phyloP scores from a whole-genome alignment of 2,888 invertebrate species.

The Conchocele bisecta region DNA sequence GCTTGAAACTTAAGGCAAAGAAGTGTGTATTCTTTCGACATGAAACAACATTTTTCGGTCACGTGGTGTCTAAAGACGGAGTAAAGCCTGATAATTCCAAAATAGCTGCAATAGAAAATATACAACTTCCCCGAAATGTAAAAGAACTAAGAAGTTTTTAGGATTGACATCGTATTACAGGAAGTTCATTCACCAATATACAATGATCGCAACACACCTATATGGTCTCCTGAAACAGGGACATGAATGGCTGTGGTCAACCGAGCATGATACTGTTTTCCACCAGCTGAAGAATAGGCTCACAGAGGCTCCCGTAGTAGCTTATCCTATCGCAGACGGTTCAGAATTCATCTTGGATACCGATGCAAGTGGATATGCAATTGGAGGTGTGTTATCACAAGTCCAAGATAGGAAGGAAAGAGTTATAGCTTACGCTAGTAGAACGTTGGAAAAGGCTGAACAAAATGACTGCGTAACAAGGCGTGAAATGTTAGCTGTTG shows the following conservation, averaged over 20 bases:
- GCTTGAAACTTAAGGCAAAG: slow-evolving; percentile 43
- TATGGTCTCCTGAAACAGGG: slow-evolving; percentile 31
- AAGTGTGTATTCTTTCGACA: slow-evolving; percentile 42
- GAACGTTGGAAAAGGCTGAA: slow-evolving; percentile 28
- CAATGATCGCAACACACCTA: slow-evolving; percentile 19
- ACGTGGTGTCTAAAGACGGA: slow-evolving; percentile 41
- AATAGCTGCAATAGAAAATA: slow-evolving; percentile 19
- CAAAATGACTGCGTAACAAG: slow-evolving; percentile 48
- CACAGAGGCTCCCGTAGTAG: slow-evolving; percentile 30
- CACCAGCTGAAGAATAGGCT: slow-evolving; percentile 15
- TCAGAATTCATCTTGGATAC: slow-evolving; percentile 54
- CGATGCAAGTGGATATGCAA: slow-evolving; percentile 51
- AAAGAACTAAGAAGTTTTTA: slow-evolving; percentile 28
- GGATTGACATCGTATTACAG: slow-evolving; percentile 45
- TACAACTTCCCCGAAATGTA: slow-evolving; percentile 24
- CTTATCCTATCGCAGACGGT: slow-evolving; percentile 35
- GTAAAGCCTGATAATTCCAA: slow-evolving; percentile 34
- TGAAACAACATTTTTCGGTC: slow-evolving; percentile 41
- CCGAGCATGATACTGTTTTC: slow-evolving; percentile 31
- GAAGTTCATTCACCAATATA: slow-evolving; percentile 21
- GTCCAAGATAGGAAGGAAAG: slow-evolving; percentile 51
- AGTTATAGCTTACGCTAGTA: slow-evolving; percentile 52
- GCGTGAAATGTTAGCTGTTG: slow-evolving; percentile 49
- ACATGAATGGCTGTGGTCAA: slow-evolving; percentile 30
- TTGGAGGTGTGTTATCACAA: slow-evolving; percentile 59